Evolutionary conservation across 2,113 vertebrate species (phyloP).

Genomic region (Carassius carassius): DNA sequence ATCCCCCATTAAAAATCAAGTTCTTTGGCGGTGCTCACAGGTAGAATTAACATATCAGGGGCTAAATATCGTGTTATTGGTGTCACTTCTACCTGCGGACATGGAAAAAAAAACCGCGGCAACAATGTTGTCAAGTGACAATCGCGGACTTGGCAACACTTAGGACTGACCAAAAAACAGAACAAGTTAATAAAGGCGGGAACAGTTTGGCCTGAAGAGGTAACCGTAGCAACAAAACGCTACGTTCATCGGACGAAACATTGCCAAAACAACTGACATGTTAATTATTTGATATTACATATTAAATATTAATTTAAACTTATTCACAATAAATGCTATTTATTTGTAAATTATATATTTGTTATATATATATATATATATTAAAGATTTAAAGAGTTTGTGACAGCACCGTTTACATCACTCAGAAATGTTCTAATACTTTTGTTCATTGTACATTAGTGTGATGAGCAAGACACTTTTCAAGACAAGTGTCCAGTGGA

Average conservation of each 20-base stretch:
- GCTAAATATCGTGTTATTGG: too few relatives aligned
- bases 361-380: neutral
- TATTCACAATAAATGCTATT: neutral
- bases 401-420: neutral
- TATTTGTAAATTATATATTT: neutral
- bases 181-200: neutral
- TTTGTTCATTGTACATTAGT: slow-evolving; percentile 6
- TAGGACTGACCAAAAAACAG: neutral
- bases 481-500: slow-evolving; percentile 43
- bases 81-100: too few relatives aligned
- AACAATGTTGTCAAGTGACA: too few relatives aligned
- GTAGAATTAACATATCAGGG: too few relatives aligned
- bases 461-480: neutral
- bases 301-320: neutral
- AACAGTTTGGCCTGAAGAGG: neutral
- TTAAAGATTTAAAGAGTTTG: too few relatives aligned
- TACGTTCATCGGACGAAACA: neutral
- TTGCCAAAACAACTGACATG: neutral
- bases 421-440: neutral
- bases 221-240: neutral
- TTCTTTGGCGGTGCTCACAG: too few relatives aligned
- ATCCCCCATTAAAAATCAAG: too few relatives aligned
- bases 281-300: neutral
- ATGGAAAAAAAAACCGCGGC: too few relatives aligned
- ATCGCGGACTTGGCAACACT: too few relatives aligned